Base-by-base conservation (phyloP, 2,113 vertebrate species). In the Boleophthalmus pectinirostris region DNA sequence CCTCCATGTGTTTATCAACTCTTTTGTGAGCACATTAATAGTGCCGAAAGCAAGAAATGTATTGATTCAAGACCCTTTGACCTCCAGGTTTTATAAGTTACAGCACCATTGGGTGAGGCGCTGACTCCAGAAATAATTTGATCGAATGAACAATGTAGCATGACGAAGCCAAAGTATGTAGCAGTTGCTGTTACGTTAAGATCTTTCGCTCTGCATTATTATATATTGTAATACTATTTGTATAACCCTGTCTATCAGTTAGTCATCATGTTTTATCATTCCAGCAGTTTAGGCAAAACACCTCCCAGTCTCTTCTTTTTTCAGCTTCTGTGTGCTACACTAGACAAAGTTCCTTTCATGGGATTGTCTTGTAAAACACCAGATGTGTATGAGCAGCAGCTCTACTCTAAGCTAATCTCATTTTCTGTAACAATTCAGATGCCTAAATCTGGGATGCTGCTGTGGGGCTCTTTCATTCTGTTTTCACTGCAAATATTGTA, bases 61-160 rank as follows among this genome's bases (percentile, higher is more conserved):
- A 70, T 69, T 68, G 74, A 71, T 74, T 73, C 49, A 47, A 58
- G 60, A 73, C 43, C 24, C 24, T 13, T 7, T 56, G 47, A 45
- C 24, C 61, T 65, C 16, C 25, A 9, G 35, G 54, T 49, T n/a
- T 57, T 0, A 54, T 20, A 63, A 58, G 33, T 38, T 1, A 20
- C 3, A 43, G 33, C 18, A 66, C 12, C 64, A 46, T 12, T 23
- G 4, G 38, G 38, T 45, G 13, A 23, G 16, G n/a, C 38, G 11
- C 21, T 16, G 12, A 47, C 65, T 46, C 21, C 13, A 66, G n/a
- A 23, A n/a, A 11, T 18, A 6, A 43, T 64, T 64, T 61, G 25
- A 29, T 61, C 25, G 4, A 18, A 25, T 58, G 9, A n/a, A 15
- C 15, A 6, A 51, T 7, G 20, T 43, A n/a, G 9, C n/a, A 21